Base-by-base conservation (phyloP, 2,888 invertebrate genomes). In the Chaetogeoica ovagalla region DNA sequence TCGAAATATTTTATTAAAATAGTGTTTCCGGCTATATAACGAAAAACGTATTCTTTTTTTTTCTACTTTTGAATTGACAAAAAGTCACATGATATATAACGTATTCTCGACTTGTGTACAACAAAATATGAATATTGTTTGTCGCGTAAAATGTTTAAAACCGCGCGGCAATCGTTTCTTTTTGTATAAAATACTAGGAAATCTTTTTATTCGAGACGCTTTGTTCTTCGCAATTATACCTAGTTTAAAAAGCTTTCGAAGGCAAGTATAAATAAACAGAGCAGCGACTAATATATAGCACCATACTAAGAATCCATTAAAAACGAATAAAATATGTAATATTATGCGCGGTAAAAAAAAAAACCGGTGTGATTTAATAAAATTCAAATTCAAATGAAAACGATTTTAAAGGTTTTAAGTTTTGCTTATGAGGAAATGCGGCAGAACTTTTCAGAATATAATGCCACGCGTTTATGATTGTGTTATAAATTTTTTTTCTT, bases 311-410 rank as follows among this genome's bases (percentile, higher is more conserved):
- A 66, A 75, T 57, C 57, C 21, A 19, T 19, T 37, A 66, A 57
- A 57, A 39, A 39, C 23, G 13, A 65, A 75, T 75, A 57, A 66
- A 75, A 74, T 65, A 74, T 55, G 55, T 57, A 74, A 5, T 39
- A 39, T 39, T 19, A 48, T 13, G 9, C 21, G 23, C 30, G n/a
- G n/a, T 11, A 4, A 48, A 9, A 13, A 23, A 4, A 48, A 9
- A 13, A 23, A 19, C 17, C 11, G 30, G 30, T 30, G 21, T 21
- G 60, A 3, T 52, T 37, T 17, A 4, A 30, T 30, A 21, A 55
- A 65, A 55, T 21, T 17, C 63, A 65, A 11, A 23, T 2, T 48
- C 17, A n/a, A 8, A 62, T 62, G 5, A 19, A 6, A 5, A 57
- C 6, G 7, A 52, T 11, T 11, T 52, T 11, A 1, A 11, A 15